Conservation (phyloP, 2,888 invertebrate genomes). For the Xestia sexstrigata region DNA sequence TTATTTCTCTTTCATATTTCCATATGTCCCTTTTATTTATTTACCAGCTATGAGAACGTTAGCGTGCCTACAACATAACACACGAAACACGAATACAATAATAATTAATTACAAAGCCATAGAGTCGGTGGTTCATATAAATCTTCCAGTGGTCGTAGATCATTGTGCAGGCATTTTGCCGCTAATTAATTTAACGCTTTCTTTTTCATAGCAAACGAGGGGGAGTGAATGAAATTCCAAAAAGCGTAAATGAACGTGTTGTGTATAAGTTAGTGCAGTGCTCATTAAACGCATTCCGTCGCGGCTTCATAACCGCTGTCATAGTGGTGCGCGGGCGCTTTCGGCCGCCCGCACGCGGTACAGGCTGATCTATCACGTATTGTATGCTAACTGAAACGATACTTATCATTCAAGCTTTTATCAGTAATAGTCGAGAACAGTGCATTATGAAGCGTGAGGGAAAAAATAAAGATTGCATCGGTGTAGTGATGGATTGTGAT, state of each 20-base stretch:
- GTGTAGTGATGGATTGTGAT: slow-evolving; percentile 42
- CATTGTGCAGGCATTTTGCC: slow-evolving; percentile 81
- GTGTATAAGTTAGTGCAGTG: slow-evolving; percentile 84
- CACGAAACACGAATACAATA: slow-evolving; percentile 58
- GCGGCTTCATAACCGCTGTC: slow-evolving; percentile 75
- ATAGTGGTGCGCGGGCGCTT: slow-evolving; percentile 65
- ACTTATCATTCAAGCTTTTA: slow-evolving; percentile 60
- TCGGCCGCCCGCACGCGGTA: slow-evolving; percentile 53
- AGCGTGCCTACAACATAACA: slow-evolving; percentile 33
- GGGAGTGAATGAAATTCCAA: slow-evolving; percentile 87
- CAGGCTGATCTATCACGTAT: slow-evolving; percentile 65
- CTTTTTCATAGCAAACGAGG: slow-evolving; percentile 82
- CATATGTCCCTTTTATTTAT: slow-evolving; percentile 34
- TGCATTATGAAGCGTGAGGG: slow-evolving; percentile 48
- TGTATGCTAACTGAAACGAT: slow-evolving; percentile 65
- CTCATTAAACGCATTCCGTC: slow-evolving; percentile 85
- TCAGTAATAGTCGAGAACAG: slow-evolving; percentile 51
- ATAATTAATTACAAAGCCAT: slow-evolving; percentile 64
- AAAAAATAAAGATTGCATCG: slow-evolving; percentile 59
- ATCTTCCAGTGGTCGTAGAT: slow-evolving; percentile 80
- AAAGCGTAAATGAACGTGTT: slow-evolving; percentile 85
- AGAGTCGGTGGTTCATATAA: slow-evolving; percentile 67
- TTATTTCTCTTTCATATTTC: slow-evolving; percentile 37
- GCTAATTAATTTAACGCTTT: slow-evolving; percentile 87
- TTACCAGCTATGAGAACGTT: slow-evolving; percentile 31